Percentiles rank a stretch among this genome's conserved stretches.
Evolutionary conservation across 2,113 vertebrate species (phyloP).

Genomic region (Dromas ardeola): DNA sequence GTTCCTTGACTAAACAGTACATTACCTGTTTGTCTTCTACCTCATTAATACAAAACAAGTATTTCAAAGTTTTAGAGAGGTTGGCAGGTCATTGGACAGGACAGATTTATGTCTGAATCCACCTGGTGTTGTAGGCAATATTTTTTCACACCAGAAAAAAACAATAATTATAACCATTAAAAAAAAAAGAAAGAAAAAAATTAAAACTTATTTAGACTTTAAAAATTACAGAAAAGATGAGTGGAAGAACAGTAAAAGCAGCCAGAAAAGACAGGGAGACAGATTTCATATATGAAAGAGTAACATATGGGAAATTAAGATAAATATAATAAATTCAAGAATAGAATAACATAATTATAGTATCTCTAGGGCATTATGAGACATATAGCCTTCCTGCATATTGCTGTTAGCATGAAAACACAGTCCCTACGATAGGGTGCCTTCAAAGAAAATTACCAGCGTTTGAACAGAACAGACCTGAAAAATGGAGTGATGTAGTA

Average conservation of each 20-base stretch:
- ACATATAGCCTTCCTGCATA: not conserved
- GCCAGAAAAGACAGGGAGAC: not conserved
- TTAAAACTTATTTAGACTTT: not conserved
- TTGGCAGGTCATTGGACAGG: not conserved
- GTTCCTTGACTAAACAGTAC: not conserved
- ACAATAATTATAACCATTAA: not conserved
- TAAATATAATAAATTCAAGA: not conserved
- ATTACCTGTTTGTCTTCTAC: not conserved
- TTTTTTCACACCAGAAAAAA: not conserved
- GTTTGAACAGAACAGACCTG: not conserved
- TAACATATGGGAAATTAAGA: not conserved
- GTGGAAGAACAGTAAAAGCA: not conserved
- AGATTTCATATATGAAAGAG: not conserved
- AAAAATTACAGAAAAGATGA: not conserved
- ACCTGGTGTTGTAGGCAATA: not conserved
- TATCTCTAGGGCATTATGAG: not conserved
- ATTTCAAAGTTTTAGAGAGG: not conserved
- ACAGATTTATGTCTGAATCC: not conserved
- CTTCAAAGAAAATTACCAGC: not conserved
- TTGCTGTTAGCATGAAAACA: not conserved
- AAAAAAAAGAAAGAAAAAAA: not conserved
- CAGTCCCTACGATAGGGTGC: not conserved
- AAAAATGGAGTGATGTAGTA: not conserved
- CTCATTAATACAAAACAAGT: conserved; percentile 4
- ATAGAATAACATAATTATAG: not conserved